phyloP scores from a whole-genome alignment of 2,888 invertebrate genomes.

The Heliconius hortense region DNA sequence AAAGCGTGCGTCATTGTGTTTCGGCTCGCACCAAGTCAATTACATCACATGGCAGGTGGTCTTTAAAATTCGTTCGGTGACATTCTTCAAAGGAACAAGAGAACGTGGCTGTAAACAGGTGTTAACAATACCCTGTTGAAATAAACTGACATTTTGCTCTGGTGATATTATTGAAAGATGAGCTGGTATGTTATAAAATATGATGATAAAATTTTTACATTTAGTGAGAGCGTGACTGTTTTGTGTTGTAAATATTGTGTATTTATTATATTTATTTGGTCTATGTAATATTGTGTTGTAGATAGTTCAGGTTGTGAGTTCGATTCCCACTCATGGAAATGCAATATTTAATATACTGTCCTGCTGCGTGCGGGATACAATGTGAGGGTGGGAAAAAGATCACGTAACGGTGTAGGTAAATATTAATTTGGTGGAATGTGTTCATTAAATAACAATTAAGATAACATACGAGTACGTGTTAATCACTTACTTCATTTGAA shows the following conservation, averaged over 20 bases:
- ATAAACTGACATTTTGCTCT: constrained; percentile 51
- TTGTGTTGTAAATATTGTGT: neutral
- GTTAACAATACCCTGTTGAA: constrained; percentile 57
- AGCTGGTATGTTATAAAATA: constrained; percentile 35
- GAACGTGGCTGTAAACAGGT: constrained; percentile 56
- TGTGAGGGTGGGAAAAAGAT: too few species aligned
- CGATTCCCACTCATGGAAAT: too few species aligned
- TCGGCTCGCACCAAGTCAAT: constrained; percentile 40
- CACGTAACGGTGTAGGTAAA: too few species aligned
- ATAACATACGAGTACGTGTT: too few species aligned
- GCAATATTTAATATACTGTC: too few species aligned
- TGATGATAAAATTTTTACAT: neutral
- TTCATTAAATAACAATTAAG: too few species aligned
- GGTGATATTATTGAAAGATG: constrained; percentile 35
- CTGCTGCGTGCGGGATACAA: too few species aligned
- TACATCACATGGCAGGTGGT: constrained; percentile 60
- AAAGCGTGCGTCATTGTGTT: constrained; percentile 17
- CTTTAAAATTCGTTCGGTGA: constrained; percentile 39
- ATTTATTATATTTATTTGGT: neutral
- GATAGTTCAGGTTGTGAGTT: too few species aligned
- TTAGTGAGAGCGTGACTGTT: neutral
- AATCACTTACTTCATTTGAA: too few species aligned
- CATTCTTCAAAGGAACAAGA: constrained; percentile 39
- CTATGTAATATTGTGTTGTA: too few species aligned
- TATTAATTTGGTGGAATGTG: too few species aligned